Evolutionary conservation across 2,797 vertebrate species (phyloP), one percentile per base, ranked within the genome.

Genomic region (Tapirus indicus): DNA sequence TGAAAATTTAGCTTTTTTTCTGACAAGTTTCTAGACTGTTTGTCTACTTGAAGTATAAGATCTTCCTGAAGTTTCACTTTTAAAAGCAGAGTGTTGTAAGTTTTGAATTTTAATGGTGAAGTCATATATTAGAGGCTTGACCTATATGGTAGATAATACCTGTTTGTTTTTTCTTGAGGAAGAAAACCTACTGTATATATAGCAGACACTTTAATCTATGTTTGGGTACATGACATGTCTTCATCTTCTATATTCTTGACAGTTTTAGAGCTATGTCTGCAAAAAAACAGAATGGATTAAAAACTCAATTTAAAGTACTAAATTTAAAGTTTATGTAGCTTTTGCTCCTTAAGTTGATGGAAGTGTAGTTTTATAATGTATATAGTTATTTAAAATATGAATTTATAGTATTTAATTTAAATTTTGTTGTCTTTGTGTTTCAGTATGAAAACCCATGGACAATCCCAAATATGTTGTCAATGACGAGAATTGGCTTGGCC

Each of bases 371-470:
- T 88, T 64, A 66, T 80, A 80, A 86, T 56, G 14, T 38, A 32
- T 78, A 16, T 41, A 75, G 29, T 85, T 93, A 90, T 54, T 88
- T 83, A 90, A 97, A 94, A 27, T 94, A 38, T 92, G 68, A 90
- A 60, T 71, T 79, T 86, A 35, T 56, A 69, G 32, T 83, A 78
- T 96, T 95, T 91, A 91, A 92, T 62, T n/a, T 74, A 88, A 97
- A 66, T 84, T 14, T 56, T 88, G 7, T 35, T 95, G 16, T 85
- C 32, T 98, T 87, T 90, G 38, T 98, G 56, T 96, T 95, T 0
- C 97, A 99, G 99, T 99, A 99, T 98, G 99, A 99, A 98, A 99
- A 99, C 98, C 99, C 99, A 0, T 99, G 99, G 99, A 99, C 99
- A 1, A 98, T 99, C 97, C 99, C 99, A 44, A 99, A 99, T 94